These are phyloP conservation scores for Riparia riparia DNA, from an alignment of 2,113 vertebrate genomes.

Conservation along the genomic window DNA sequence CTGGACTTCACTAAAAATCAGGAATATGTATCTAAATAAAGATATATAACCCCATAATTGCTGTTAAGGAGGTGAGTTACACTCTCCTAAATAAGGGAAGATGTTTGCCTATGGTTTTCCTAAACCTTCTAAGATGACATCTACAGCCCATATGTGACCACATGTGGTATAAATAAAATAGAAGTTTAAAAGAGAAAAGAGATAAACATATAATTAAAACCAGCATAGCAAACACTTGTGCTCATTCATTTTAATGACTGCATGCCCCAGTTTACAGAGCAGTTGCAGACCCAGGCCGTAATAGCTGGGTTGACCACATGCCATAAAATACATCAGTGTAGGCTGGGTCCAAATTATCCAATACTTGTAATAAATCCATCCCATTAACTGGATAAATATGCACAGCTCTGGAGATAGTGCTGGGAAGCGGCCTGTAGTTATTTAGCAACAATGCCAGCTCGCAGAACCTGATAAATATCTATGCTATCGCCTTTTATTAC, in stretches of 20 bases:
- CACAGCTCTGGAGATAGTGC: conserved; percentile 54
- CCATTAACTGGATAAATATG: conserved; percentile 75
- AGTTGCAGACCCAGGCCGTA: conserved; percentile 62
- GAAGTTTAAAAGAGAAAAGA: conserved; percentile 72
- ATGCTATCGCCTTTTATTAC: background rate
- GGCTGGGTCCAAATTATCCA: conserved; percentile 69
- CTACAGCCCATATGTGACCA: conserved; percentile 69
- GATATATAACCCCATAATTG: conserved; percentile 50
- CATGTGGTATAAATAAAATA: conserved; percentile 78
- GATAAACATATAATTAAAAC: conserved; percentile 83
- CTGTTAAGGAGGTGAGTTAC: conserved; percentile 46
- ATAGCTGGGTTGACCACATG: conserved; percentile 72
- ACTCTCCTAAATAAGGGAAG: conserved; percentile 51
- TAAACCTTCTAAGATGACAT: conserved; percentile 67
- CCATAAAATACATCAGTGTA: conserved; percentile 77
- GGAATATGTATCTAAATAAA: conserved; percentile 9
- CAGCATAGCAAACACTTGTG: conserved; percentile 70
- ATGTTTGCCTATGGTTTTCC: conserved; percentile 61
- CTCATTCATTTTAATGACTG: conserved; percentile 72
- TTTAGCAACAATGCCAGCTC: conserved; percentile 19
- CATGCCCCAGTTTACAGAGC: conserved; percentile 70
- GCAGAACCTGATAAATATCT: background rate
- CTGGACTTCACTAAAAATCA: background rate
- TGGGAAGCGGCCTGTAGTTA: conserved; percentile 48
- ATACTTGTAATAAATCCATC: conserved; percentile 77